Evolutionary conservation across 2,113 vertebrate species (phyloP).

Genomic region (Illadopsis cleaveri): DNA sequence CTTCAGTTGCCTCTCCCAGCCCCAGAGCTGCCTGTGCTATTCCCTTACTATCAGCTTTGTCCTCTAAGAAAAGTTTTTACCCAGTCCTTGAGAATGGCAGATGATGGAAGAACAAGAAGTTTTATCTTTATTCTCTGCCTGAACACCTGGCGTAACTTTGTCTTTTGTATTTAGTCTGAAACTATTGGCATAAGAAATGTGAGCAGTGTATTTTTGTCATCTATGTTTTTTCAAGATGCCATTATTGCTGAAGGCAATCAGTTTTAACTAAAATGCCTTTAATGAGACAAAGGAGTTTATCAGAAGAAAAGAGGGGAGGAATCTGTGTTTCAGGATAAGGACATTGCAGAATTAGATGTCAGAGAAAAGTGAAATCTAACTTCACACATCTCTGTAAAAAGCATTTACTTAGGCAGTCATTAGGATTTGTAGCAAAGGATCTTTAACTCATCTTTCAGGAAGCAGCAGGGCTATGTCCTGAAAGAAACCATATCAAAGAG

Average conservation of each 20-base stretch:
- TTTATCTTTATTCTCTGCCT: neutral
- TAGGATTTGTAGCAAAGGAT: slow-evolving; percentile 10
- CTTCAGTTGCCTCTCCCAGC: neutral
- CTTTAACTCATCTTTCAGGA: slow-evolving; percentile 37
- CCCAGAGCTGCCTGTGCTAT: neutral
- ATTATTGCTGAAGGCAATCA: neutral
- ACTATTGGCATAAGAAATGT: neutral
- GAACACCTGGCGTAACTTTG: neutral
- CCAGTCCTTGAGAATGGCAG: neutral
- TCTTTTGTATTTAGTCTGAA: neutral
- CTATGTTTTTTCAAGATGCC: neutral
- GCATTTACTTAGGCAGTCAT: slow-evolving; percentile 5
- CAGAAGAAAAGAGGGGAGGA: neutral
- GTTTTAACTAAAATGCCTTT: neutral
- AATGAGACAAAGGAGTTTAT: neutral
- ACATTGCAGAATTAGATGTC: neutral
- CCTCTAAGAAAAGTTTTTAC: neutral
- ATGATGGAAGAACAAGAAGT: neutral
- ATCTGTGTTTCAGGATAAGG: neutral
- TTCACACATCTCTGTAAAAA: neutral
- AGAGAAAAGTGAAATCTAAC: neutral
- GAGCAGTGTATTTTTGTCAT: neutral
- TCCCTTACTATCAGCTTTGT: neutral
- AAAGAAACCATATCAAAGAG: slow-evolving; percentile 20
- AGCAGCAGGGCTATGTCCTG: neutral